Evolutionary conservation across 2,113 vertebrate species (phyloP), one percentile per base, ranked within the genome.

Genomic region (Hippocampus guttulatus): DNA sequence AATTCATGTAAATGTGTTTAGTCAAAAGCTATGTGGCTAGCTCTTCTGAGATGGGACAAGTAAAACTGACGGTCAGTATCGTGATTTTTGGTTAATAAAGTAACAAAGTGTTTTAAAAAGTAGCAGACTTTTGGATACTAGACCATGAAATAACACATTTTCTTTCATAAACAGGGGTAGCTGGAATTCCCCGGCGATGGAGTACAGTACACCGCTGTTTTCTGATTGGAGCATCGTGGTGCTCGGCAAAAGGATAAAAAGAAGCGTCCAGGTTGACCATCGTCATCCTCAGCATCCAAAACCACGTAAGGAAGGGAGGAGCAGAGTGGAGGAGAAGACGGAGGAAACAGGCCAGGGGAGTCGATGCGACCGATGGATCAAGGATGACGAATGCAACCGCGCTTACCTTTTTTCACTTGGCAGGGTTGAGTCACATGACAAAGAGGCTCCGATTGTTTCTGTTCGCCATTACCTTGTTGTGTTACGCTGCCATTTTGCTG

Each of bases 401-500:
- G 3, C 1, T 65, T 1, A 45, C 41, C 23, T 65, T 47, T 12
- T 25, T 65, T 47, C 5, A 65, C 14, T 47, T 65, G 33, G 27
- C 41, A 65, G 64, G 64, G 43, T 8, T 65, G 64, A 65, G 64
- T 18, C 41, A 65, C 41, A 65, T 65, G 64, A 47, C 41, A 5
- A n/a, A 25, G 8, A 45, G 20, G 41, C 64, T 65, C n/a, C 41
- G 64, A 47, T 6, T 45, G 7, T 7, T 65, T 8, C 14, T 65
- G 41, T 73, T 73, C 18, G 43, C 20, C 23, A 6, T 65, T 21
- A 49, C 68, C 8, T 64, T 58, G 23, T 25, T 65, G 25, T 75
- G 74, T 38, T 75, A 75, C 21, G 43, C 23, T 23, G 14, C 33
- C 11, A 75, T 75, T 23, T 58, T 57, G 43, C 25, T 54, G 3